Conservation (phyloP, 2,888 invertebrate species). For the Dione vanillae region DNA sequence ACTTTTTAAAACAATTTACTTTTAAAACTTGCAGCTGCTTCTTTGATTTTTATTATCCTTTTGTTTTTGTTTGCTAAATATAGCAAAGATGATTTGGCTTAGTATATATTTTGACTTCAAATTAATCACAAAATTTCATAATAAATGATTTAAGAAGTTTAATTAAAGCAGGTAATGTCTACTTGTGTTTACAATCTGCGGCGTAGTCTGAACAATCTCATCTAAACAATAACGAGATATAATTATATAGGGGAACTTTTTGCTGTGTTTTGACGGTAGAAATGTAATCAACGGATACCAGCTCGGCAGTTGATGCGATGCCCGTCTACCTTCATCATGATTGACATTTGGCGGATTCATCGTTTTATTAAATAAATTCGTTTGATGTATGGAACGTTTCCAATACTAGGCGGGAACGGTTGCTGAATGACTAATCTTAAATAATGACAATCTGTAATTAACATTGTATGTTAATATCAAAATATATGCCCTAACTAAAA, state of each 20-base stretch:
- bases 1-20: conserved; percentile 28
- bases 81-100: conserved; percentile 48
- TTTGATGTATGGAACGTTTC: conserved; percentile 35
- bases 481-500: not conserved
- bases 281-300: conserved; percentile 68
- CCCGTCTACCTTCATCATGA: conserved; percentile 63
- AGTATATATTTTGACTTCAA: conserved; percentile 50
- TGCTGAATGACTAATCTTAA: not conserved
- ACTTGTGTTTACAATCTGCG: conserved; percentile 49
- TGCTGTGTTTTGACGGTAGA: conserved; percentile 59
- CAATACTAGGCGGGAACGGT: conserved; percentile 4
- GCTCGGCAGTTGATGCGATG: conserved; percentile 44
- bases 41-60: conserved; percentile 37
- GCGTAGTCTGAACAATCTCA: conserved; percentile 48
- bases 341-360: conserved; percentile 63
- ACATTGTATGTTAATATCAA: not conserved
- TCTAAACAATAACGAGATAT: conserved; percentile 50
- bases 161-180: conserved; percentile 51
- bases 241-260: conserved; percentile 52
- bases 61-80: conserved; percentile 45
- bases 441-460: conserved; percentile 3
- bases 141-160: conserved; percentile 52
- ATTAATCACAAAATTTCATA: conserved; percentile 52
- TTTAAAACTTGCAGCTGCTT: conserved; percentile 32
- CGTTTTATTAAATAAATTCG: conserved; percentile 66